Evolutionary conservation across 2,797 vertebrate species (phyloP).

Genomic region (Leptoclinus maculatus): DNA sequence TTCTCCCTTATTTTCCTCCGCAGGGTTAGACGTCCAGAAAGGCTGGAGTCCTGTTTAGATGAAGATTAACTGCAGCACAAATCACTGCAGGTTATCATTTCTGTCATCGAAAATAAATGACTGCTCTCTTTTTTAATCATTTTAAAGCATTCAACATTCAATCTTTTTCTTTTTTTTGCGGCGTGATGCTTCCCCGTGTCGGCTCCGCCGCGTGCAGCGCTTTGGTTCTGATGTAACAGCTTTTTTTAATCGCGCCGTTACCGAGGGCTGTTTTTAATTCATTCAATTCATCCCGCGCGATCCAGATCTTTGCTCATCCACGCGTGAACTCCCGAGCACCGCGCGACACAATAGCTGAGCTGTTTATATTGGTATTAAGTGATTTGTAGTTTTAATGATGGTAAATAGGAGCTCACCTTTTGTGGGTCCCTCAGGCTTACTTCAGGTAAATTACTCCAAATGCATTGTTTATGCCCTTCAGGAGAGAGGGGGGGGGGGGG

Average conservation of each 20-base stretch:
- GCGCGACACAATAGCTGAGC: slow-evolving; percentile 82
- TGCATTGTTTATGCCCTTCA: slow-evolving; percentile 82
- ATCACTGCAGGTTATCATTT: slow-evolving; percentile 74
- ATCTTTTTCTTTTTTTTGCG: slow-evolving; percentile 43
- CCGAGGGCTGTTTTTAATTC: slow-evolving; percentile 84
- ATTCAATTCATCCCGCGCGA: slow-evolving; percentile 79
- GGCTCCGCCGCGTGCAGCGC: slow-evolving; percentile 20
- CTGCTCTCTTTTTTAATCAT: slow-evolving; percentile 72
- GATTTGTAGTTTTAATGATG: slow-evolving; percentile 87
- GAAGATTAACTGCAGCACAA: slow-evolving; percentile 75
- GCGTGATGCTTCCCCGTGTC: slow-evolving; percentile 54
- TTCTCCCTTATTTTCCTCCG: slow-evolving; percentile 39
- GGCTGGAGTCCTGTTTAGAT: slow-evolving; percentile 64
- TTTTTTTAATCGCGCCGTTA: slow-evolving; percentile 82
- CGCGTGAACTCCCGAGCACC: slow-evolving; percentile 75
- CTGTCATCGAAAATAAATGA: slow-evolving; percentile 75
- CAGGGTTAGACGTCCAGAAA: slow-evolving; percentile 57
- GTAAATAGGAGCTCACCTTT: slow-evolving; percentile 85
- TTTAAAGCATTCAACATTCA: slow-evolving; percentile 71
- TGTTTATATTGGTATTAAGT: slow-evolving; percentile 85
- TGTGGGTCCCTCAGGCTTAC: slow-evolving; percentile 81
- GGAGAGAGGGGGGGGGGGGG: slow-evolving; percentile 25
- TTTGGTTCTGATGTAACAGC: slow-evolving; percentile 77
- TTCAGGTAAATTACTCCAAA: slow-evolving; percentile 85
- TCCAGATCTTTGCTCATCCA: slow-evolving; percentile 83